Percentiles rank a stretch among this genome's conserved stretches.
Evolutionary conservation across 1,140 invertebrate genomes (phyloP).

Genomic region (Drosophila aff.): DNA sequence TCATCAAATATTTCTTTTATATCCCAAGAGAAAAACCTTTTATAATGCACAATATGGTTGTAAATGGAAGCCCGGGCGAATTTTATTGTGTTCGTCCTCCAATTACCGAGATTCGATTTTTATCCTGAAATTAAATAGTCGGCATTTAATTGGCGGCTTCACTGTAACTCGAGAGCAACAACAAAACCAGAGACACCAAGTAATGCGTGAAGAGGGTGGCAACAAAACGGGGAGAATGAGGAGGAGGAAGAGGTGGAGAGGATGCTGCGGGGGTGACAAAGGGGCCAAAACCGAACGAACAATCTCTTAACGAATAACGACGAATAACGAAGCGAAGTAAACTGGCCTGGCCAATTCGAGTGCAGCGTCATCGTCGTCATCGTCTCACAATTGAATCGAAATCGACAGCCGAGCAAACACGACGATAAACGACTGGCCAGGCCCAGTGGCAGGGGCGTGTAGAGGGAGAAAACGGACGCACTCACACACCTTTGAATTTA

Average conservation of each 20-base stretch:
- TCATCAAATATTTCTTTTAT: neutral
- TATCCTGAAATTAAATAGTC: conserved; percentile 24
- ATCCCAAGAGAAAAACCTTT: neutral
- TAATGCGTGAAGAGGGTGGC: conserved; percentile 36
- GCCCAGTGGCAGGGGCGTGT: neutral
- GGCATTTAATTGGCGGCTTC: conserved; percentile 26
- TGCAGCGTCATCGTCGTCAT: conserved; percentile 47
- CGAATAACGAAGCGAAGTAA: conserved; percentile 29
- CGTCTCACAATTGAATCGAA: conserved; percentile 24
- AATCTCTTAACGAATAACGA: conserved; percentile 25
- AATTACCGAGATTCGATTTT: conserved; percentile 9
- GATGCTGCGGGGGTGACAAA: conserved; percentile 21
- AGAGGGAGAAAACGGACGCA: conserved; percentile 31
- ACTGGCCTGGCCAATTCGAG: conserved; percentile 50
- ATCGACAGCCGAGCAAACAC: conserved; percentile 36
- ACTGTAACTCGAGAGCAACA: conserved; percentile 38
- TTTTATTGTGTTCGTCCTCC: conserved; percentile 5
- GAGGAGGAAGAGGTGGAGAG: neutral
- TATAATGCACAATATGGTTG: conserved; percentile 4
- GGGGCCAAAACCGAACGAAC: conserved; percentile 32
- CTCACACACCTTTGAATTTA: conserved; percentile 81
- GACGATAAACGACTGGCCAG: conserved; percentile 21
- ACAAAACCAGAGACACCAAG: conserved; percentile 55
- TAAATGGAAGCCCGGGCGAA: conserved; percentile 6
- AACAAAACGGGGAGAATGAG: conserved; percentile 6